Conservation (phyloP, 2,888 invertebrate genomes). For the Enchytraeus crypticus region DNA sequence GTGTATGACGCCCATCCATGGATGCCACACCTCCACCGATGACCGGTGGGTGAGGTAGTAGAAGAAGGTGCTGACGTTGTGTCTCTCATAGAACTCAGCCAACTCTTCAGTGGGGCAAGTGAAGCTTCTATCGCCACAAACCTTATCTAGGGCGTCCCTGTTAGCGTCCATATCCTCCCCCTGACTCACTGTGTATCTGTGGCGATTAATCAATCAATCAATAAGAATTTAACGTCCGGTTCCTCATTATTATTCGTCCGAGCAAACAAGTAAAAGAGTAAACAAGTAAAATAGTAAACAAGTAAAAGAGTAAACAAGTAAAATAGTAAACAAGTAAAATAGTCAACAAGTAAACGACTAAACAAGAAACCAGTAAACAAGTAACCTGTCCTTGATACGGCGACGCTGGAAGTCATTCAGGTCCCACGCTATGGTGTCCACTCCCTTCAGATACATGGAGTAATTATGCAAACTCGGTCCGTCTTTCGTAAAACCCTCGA, state of each 20-base stretch:
- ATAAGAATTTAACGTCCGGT: too few relatives aligned
- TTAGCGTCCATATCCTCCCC: conserved; percentile 59
- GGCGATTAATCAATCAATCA: too few relatives aligned
- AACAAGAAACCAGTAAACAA: conserved; percentile 68
- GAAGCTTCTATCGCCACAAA: conserved; percentile 87
- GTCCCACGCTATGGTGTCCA: conserved; percentile 23
- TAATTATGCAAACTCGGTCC: conserved; percentile 19
- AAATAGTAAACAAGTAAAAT: too few relatives aligned
- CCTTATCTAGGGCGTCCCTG: conserved; percentile 68
- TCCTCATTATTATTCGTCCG: too few relatives aligned
- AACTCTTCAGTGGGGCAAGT: conserved; percentile 80
- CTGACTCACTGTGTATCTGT: too few relatives aligned
- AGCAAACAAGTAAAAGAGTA: too few relatives aligned
- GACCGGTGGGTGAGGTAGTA: conserved; percentile 43
- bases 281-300: too few relatives aligned
- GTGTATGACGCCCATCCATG: conserved; percentile 87
- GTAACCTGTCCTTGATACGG: conserved; percentile 73
- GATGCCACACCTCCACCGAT: conserved; percentile 75
- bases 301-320: too few relatives aligned
- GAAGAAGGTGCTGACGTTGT: conserved; percentile 63
- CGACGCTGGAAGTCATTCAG: conserved; percentile 60
- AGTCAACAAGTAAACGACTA: too few relatives aligned
- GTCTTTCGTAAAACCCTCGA: conserved; percentile 53
- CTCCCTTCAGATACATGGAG: conserved; percentile 11
- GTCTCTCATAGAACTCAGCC: conserved; percentile 64